Percentiles rank a stretch among this genome's conserved stretches.
Evolutionary conservation across 2,113 vertebrate species (phyloP).

Genomic region (Microtus richardsoni): DNA sequence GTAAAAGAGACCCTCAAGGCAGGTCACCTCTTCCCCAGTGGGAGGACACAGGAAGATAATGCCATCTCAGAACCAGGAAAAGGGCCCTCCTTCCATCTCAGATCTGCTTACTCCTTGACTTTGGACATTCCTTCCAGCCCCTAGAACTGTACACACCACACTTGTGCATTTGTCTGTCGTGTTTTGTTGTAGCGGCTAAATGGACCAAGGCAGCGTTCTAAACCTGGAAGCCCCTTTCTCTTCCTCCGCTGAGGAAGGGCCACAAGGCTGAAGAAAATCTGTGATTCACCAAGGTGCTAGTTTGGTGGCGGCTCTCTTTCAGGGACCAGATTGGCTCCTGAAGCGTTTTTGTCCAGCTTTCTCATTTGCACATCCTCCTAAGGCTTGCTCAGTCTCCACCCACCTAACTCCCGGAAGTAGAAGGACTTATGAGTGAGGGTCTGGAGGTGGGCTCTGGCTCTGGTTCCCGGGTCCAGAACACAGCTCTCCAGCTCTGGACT

Average conservation of each 20-base stretch:
- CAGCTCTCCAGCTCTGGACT: not conserved
- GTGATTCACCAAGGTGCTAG: not conserved
- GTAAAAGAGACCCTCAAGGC: not conserved
- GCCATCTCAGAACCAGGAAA: not conserved
- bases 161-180: not conserved
- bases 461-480: not conserved
- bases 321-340: not conserved
- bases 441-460: not conserved
- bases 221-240: not conserved
- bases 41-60: not conserved
- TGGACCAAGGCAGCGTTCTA: not conserved
- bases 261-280: not conserved
- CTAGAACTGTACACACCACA: not conserved
- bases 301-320: not conserved
- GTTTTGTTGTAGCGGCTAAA: not conserved
- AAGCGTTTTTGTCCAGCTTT: not conserved
- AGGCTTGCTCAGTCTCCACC: not conserved
- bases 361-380: not conserved
- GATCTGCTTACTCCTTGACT: not conserved
- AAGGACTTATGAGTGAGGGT: not conserved
- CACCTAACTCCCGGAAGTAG: not conserved
- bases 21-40: not conserved
- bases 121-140: not conserved
- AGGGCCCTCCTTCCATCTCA: not conserved
- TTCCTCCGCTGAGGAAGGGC: conserved; percentile 3